Evolutionary conservation across 1,140 invertebrate species (phyloP).

Genomic region (Pseudomyrmex pallidus): DNA sequence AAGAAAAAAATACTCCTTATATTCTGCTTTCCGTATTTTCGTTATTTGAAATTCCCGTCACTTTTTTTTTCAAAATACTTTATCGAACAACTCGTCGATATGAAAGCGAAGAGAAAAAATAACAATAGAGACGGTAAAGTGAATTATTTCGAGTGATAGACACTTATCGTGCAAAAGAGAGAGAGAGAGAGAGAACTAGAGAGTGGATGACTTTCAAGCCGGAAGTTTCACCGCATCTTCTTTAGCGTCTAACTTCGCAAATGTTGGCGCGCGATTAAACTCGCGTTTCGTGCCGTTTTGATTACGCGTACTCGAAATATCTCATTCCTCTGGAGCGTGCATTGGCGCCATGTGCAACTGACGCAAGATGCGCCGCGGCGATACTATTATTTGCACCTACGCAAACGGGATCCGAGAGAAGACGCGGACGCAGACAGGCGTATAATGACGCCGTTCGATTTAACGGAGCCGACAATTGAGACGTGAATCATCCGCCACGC

Average conservation of each 20-base stretch:
- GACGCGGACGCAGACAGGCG: conserved; percentile 2
- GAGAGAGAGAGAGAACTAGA: too few species aligned
- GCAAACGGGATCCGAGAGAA: conserved; percentile 33
- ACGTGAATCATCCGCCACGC: background rate
- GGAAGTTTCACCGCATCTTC: too few species aligned
- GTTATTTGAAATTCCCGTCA: too few species aligned
- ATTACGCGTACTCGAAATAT: conserved; percentile 48
- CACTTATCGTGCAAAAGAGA: too few species aligned
- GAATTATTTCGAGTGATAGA: too few species aligned
- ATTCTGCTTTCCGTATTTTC: background rate
- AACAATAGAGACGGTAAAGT: too few species aligned
- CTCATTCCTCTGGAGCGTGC: conserved; percentile 11
- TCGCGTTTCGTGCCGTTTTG: conserved; percentile 1
- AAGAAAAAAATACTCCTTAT: background rate
- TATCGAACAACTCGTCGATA: too few species aligned
- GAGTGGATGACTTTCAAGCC: too few species aligned
- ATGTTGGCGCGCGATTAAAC: conserved; percentile 24
- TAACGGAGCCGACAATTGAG: conserved; percentile 30
- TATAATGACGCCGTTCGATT: conserved; percentile 31
- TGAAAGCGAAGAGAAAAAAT: too few species aligned
- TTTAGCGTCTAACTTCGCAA: too few species aligned
- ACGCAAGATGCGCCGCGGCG: conserved; percentile 41
- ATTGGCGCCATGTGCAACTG: conserved; percentile 48
- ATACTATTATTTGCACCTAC: conserved; percentile 59
- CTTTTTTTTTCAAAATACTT: too few species aligned